Percentiles rank a stretch among this genome's conserved stretches.
Evolutionary conservation across 1,140 invertebrate species (phyloP).

Genomic region (Apis cerana): DNA sequence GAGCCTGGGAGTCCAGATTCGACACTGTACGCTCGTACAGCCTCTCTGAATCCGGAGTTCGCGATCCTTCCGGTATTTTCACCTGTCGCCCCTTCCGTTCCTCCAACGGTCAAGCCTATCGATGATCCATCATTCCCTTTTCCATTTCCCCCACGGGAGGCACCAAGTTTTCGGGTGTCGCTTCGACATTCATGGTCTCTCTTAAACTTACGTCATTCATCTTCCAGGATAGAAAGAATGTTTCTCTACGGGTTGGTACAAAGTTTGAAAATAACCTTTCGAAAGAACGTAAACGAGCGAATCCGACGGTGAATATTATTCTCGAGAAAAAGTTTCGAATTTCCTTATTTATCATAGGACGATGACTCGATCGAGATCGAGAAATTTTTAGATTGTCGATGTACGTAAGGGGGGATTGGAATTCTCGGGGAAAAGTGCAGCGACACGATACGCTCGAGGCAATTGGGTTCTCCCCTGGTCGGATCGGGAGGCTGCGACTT

Average conservation of each 20-base stretch:
- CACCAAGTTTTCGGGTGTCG: too few relatives aligned
- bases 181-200: neutral
- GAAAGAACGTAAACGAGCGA: too few relatives aligned
- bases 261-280: neutral
- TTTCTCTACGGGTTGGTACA: neutral
- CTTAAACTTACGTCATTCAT: neutral
- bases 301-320: too few relatives aligned
- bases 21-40: conserved; percentile 54
- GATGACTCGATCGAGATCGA: neutral
- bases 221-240: neutral
- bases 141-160: neutral
- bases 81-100: neutral
- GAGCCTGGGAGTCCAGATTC: conserved; percentile 67
- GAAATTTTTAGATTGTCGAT: neutral
- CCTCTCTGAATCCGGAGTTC: conserved; percentile 27
- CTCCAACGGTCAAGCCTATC: too few relatives aligned
- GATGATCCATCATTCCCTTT: neutral
- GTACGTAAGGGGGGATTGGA: too few relatives aligned
- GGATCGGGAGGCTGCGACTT: conserved; percentile 54
- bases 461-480: conserved; percentile 32
- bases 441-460: conserved; percentile 16
- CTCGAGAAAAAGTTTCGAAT: too few relatives aligned
- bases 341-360: too few relatives aligned
- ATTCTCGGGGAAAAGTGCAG: conserved; percentile 11
- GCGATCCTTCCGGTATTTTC: conserved; percentile 46